Base-by-base conservation (phyloP, 2,113 vertebrate species). In the Illadopsis cleaveri region DNA sequence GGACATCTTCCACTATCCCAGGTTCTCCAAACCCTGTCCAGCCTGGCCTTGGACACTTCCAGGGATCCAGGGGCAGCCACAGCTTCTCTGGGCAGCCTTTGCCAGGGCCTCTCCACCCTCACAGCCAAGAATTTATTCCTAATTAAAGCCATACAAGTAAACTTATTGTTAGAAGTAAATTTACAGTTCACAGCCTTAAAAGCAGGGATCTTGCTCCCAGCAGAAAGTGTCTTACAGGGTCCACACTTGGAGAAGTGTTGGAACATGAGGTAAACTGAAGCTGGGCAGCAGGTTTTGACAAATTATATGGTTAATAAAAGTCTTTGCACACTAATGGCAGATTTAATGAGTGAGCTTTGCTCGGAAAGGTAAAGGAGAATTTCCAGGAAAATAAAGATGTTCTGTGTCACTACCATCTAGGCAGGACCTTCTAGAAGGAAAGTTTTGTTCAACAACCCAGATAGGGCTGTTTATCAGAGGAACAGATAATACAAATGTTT, bases 41-140 rank as follows among this genome's bases (percentile, higher is more conserved):
- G 0, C 15, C 28, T 60, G 69, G 16, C 3, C 31, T 62, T 0
- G 71, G 0, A 12, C 48, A 44, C 4, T 83, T 1, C 18, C 64
- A 90, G 42, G 27, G 31, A 56, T 77, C 12, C 54, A 50, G 64
- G 35, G 8, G 6, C 71, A 90, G 15, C 35, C 62, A 48, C 62
- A 83, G 35, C 40, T 76, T 4, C 71, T 61, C 8, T 76, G 54
- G 11, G 20, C n/a, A 75, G 1, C 11, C 35, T 69, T 4, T 37
- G 25, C 35, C 47, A 69, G 35, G 30, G 10, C 12, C 10, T 83
- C 2, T 0, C 4, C n/a, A 14, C 12, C 15, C 47, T 62, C 48
- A 24, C 7, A 33, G 25, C 0, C 0, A 24, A 6, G 42, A 56
- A 62, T 83, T 37, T 15, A 15, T 77, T 48, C 20, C 47, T 17